Evolutionary conservation across 2,888 invertebrate genomes (phyloP), one percentile per base, ranked within the genome.

Genomic region (Muschampia staudingeri): DNA sequence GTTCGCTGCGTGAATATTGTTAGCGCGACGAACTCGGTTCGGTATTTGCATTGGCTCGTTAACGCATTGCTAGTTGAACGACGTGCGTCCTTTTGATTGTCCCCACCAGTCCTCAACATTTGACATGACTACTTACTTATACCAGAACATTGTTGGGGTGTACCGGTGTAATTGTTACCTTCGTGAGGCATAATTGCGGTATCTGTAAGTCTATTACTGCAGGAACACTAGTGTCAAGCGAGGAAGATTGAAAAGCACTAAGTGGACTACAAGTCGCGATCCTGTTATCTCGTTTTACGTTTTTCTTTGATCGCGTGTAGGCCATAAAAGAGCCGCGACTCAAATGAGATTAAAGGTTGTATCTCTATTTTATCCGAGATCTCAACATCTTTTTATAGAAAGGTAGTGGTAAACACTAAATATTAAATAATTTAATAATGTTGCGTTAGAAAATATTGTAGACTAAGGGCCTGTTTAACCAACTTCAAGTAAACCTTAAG

Each of bases 11-110:
- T 75, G 73, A 80, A 80, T 92, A 95, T 96, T 95, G 96, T 96
- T 95, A 95, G 94, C 90, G 90, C 90, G 86, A 90, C 90, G 89
- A 8, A 19, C 19, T 69, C 37, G 90, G 87, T 89, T 85, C 82
- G 88, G 89, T 92, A 96, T 97, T 97, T 97, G 96, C 96, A 97
- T 97, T 94, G 91, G 94, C 96, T 97, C 94, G 96, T 97, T 97
- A 97, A 95, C 93, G 96, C 96, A 94, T 94, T 91, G 95, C 94
- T 90, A 83, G 86, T 88, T 92, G 94, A 95, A 93, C 93, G 96
- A 95, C 96, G 91, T 92, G 91, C 93, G 95, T 95, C 95, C 87
- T 84, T 87, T 91, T 92, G 94, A 95, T 94, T 95, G 95, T 95
- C 91, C 89, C 85, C 91, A 87, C 85, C 88, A 61, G 30, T 30